Conservation (phyloP, 2,113 vertebrate genomes). For the Nicator chloris region DNA sequence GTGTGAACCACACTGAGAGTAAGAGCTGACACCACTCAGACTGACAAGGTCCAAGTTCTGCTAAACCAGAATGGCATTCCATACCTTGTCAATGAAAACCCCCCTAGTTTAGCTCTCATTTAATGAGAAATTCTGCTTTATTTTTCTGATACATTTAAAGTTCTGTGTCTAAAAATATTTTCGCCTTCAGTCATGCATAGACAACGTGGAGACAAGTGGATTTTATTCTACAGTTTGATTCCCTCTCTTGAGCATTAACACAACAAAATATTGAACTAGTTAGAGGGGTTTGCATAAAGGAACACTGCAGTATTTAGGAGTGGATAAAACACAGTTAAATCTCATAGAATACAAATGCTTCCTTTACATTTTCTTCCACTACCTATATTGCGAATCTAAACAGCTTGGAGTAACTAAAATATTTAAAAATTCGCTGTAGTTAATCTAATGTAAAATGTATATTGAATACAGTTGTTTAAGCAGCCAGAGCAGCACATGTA, state of each 20-base stretch:
- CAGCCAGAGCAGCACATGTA: not conserved
- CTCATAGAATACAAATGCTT: not conserved
- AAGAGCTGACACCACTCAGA: not conserved
- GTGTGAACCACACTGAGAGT: not conserved
- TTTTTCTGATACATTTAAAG: not conserved
- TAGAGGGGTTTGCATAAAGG: not conserved
- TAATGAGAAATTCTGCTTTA: not conserved
- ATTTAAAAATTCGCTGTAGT: not conserved
- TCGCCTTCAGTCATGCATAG: not conserved
- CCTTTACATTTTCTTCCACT: not conserved
- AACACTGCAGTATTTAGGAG: not conserved
- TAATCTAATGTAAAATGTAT: not conserved
- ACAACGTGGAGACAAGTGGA: not conserved
- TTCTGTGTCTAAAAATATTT: not conserved
- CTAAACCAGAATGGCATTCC: not conserved
- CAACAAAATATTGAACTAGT: not conserved
- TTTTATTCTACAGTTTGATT: not conserved
- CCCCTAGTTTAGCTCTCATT: not conserved
- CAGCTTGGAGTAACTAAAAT: not conserved
- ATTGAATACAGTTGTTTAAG: not conserved
- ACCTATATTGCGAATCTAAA: not conserved
- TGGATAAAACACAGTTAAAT: not conserved
- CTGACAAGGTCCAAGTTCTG: not conserved
- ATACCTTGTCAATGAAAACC: not conserved
- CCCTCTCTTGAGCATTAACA: not conserved